Base-by-base conservation (phyloP, 2,797 vertebrate genomes). In the Pseudochirops corinnae region DNA sequence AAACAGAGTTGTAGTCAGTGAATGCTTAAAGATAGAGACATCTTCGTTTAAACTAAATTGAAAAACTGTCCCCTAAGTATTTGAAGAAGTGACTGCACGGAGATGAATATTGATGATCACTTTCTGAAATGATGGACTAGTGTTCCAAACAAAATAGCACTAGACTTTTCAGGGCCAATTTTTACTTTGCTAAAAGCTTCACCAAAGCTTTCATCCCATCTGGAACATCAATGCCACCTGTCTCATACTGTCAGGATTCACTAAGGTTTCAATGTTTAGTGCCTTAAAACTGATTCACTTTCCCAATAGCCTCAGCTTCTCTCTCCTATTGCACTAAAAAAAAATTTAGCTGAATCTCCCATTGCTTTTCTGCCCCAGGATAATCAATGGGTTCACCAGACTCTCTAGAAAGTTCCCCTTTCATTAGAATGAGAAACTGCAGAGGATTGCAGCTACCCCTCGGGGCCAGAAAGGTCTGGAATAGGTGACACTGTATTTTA, bases 401-500 rank as follows among this genome's bases (percentile, higher is more conserved):
- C 0, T 0, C 4, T n/a, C 26, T 31, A 9, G n/a, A 1, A 2
- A 39, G 46, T 33, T 57, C 33, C 11, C 7, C 55, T 55, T 31
- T 31, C 39, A 55, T 56, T 2, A 9, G 46, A 28, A 24, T 5
- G 16, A 93, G 56, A 74, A 95, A 31, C 39, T 18, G 5, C 14
- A 50, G 90, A 12, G 0, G 12, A 26, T 55, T 16, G n/a, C 55
- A 46, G 18, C 33, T 0, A 0, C 11, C 28, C 31, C 18, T 93
- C 56, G 46, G 33, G 55, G 57, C 13, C 52, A 91, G 94, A 97
- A 92, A 11, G 0, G 14, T 50, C 95, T 87, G 56, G 94, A 87
- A n/a, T 90, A 96, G 50, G 0, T 93, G 18, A 50, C 11, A 58
- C 9, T 92, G 52, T 96, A 92, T 97, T 95, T 94, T 94, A 96